Percentiles rank a stretch among this genome's conserved stretches.
phyloP scores from a whole-genome alignment of 2,797 vertebrate species.

The Cichlasoma orientale region DNA sequence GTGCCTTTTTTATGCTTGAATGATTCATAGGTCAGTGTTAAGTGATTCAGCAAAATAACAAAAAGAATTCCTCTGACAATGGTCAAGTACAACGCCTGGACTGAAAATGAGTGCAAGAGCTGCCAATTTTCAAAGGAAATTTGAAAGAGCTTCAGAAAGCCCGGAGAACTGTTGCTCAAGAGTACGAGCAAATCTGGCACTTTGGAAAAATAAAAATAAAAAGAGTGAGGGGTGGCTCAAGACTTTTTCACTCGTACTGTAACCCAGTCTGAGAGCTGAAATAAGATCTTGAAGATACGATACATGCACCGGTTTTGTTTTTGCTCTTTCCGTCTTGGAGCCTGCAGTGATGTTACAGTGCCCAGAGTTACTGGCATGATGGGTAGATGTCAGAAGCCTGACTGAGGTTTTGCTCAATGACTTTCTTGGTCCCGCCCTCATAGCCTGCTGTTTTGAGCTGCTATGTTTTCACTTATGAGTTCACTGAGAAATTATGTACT shows the following conservation, averaged over 20 bases:
- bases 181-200: no score
- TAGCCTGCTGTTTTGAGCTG: not conserved
- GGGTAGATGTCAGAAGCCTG: not conserved
- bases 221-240: no score
- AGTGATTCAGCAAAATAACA: not conserved
- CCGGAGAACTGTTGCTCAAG: no score
- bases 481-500: not conserved
- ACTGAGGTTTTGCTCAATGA: not conserved
- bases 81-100: not conserved
- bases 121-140: no score
- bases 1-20: not conserved
- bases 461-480: not conserved
- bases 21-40: not conserved
- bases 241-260: no score
- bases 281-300: conserved; percentile 4
- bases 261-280: conserved; percentile 3
- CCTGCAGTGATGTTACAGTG: not conserved
- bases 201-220: no score
- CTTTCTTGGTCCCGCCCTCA: not conserved
- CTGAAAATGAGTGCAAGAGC: not conserved
- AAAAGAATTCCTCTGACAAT: not conserved
- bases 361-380: not conserved
- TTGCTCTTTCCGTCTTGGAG: not conserved
- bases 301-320: not conserved
- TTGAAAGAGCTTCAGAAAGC: no score